These are phyloP conservation scores for Lysiphlebus fabarum DNA, from an alignment of 1,140 invertebrate genomes.

Conservation along the genomic window DNA sequence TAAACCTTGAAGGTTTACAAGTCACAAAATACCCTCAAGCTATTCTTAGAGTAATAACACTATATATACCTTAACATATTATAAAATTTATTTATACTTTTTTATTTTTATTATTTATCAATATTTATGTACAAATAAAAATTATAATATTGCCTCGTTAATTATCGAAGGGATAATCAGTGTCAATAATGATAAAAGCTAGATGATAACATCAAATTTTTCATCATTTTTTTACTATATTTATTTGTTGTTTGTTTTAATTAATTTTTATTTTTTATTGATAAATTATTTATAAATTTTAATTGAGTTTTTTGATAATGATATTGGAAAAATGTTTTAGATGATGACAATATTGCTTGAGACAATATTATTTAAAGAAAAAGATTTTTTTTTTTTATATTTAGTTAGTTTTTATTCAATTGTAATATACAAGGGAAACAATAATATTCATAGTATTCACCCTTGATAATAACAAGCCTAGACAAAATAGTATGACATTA, in stretches of 20 bases:
- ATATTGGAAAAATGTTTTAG: too few relatives aligned
- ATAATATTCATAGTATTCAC: conserved; percentile 43
- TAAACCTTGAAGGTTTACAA: too few relatives aligned
- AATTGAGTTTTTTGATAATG: too few relatives aligned
- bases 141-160: conserved; percentile 30
- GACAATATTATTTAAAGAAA: too few relatives aligned
- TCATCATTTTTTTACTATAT: not conserved
- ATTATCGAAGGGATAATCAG: conserved; percentile 42
- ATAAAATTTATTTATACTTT: too few relatives aligned
- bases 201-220: not conserved
- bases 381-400: conserved; percentile 22
- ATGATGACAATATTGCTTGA: too few relatives aligned
- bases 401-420: conserved; percentile 48
- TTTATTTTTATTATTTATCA: not conserved
- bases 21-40: too few relatives aligned
- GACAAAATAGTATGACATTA: conserved; percentile 49
- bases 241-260: not conserved
- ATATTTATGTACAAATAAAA: conserved; percentile 5
- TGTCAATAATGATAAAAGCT: conserved; percentile 30
- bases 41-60: conserved; percentile 15
- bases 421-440: conserved; percentile 54
- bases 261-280: too few relatives aligned
- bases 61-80: too few relatives aligned
- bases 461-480: conserved; percentile 30
- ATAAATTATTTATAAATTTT: too few relatives aligned